Conservation (phyloP, 2,797 vertebrate species). For the Octomys mimax region DNA sequence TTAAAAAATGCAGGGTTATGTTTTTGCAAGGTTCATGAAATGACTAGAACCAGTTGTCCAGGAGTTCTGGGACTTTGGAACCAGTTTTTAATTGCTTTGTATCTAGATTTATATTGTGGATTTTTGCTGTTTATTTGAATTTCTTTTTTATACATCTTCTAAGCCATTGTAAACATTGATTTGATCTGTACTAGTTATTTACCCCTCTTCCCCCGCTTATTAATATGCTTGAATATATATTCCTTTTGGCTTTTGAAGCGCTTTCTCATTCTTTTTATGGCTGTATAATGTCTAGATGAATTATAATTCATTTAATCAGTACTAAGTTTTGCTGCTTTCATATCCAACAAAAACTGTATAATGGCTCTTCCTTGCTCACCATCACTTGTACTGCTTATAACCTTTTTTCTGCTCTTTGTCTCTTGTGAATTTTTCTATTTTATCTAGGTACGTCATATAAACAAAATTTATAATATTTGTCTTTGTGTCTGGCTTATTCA, state of each 20-base stretch:
- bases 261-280: conserved; percentile 45
- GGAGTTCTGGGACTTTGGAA: background rate
- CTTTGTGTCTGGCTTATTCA: background rate
- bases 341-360: background rate
- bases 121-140: conserved; percentile 48
- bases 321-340: background rate
- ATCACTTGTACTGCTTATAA: background rate
- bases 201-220: background rate
- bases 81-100: conserved; percentile 64
- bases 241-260: conserved; percentile 43
- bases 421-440: background rate
- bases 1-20: background rate
- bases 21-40: conserved; percentile 42
- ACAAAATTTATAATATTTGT: conserved; percentile 18
- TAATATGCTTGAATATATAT: conserved; percentile 54
- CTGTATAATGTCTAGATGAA: conserved; percentile 54
- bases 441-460: background rate
- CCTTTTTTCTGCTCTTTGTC: background rate
- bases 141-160: conserved; percentile 20
- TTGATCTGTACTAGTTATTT: conserved; percentile 24
- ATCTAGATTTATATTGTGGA: conserved; percentile 28
- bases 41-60: background rate
- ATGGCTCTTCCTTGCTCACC: background rate
- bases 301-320: conserved; percentile 59
- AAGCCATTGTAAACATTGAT: background rate